Conservation (phyloP, 2,888 invertebrate species). For the Aphelenchoides bicaudatus region DNA sequence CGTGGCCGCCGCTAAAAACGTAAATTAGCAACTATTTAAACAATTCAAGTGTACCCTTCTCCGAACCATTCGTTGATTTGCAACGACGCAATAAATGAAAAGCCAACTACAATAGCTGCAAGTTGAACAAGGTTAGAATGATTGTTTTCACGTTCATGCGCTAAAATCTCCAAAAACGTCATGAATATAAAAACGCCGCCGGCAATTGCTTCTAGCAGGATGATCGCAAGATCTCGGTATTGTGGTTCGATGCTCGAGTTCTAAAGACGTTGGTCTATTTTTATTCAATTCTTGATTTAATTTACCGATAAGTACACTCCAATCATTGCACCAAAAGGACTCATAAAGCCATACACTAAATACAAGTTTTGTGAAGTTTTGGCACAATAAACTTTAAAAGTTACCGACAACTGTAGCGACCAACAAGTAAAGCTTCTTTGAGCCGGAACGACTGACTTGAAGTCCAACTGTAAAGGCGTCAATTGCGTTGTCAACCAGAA, state of each 20-base stretch:
- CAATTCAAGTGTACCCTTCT: background rate
- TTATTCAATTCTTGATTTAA: no score
- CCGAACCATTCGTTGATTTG: constrained; percentile 13
- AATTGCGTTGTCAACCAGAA: constrained; percentile 64
- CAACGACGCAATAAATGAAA: constrained; percentile 35
- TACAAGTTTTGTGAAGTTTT: no score
- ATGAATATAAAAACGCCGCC: constrained; percentile 55
- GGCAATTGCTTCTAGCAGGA: constrained; percentile 48
- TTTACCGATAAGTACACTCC: constrained; percentile 33
- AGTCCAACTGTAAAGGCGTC: constrained; percentile 67
- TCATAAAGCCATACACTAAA: no score
- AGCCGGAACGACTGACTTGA: constrained; percentile 52
- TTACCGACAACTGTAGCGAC: constrained; percentile 3
- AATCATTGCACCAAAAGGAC: constrained; percentile 68
- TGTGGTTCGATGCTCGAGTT: constrained; percentile 33
- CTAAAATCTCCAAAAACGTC: constrained; percentile 47
- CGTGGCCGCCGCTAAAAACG: no score
- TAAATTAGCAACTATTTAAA: no score
- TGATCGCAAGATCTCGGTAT: constrained; percentile 41
- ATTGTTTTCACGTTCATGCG: no score
- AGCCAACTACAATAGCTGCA: constrained; percentile 47
- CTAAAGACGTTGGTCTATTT: constrained; percentile 24
- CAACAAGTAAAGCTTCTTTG: constrained; percentile 25
- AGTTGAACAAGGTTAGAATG: constrained; percentile 45
- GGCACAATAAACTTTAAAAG: constrained; percentile 23